phyloP scores from a whole-genome alignment of 2,113 vertebrate genomes.

The Cryptomyrus ogoouensis region DNA sequence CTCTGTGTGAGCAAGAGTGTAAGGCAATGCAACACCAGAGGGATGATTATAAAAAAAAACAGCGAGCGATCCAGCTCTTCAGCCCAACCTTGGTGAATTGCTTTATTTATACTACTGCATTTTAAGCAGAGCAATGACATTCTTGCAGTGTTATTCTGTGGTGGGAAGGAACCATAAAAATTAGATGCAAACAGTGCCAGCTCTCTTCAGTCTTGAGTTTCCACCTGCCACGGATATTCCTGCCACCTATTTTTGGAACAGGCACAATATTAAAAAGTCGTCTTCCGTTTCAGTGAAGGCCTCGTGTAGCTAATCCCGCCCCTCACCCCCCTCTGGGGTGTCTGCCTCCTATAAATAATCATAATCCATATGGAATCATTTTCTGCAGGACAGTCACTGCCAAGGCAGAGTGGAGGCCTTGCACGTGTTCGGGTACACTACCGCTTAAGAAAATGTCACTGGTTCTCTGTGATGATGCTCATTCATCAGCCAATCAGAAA shows the following conservation, averaged over 20 bases:
- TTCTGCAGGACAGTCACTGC: not conserved
- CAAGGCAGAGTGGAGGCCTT: not conserved
- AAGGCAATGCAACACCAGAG: not conserved
- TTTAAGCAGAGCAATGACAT: not conserved
- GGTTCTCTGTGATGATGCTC: not conserved
- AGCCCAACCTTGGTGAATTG: not conserved
- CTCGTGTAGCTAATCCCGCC: not conserved
- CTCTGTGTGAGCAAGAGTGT: not conserved
- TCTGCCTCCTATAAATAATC: slow-evolving; percentile 15
- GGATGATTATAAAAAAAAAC: not conserved
- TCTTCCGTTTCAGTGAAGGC: slow-evolving; percentile 14
- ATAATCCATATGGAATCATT: not conserved
- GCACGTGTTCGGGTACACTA: not conserved
- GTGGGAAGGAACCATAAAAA: not conserved
- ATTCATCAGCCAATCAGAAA: not conserved
- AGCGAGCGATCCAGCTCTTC: not conserved
- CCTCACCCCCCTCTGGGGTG: not conserved
- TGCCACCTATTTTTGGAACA: slow-evolving; percentile 15
- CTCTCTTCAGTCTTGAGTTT: not conserved
- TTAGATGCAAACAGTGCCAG: not conserved
- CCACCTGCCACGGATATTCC: not conserved
- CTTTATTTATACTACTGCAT: not conserved
- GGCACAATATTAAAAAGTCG: slow-evolving; percentile 16
- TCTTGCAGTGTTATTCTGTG: not conserved
- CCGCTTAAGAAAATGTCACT: not conserved